Evolutionary conservation across 2,113 vertebrate genomes (phyloP).

Genomic region (Rhegmatorhina hoffmannsi): DNA sequence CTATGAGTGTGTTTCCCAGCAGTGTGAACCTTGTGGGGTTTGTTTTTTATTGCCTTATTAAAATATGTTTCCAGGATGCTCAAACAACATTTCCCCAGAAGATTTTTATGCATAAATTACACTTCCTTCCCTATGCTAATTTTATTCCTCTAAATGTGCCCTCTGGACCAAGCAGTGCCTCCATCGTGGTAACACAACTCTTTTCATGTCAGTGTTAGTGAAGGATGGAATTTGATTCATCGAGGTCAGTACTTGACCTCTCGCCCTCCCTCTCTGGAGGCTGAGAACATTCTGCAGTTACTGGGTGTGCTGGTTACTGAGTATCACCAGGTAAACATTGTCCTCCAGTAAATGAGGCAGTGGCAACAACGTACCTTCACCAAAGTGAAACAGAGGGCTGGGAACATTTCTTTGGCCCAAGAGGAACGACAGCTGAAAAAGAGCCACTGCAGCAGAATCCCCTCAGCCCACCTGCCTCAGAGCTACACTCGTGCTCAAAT

Average conservation of each 20-base stretch:
- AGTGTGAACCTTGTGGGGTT: not conserved
- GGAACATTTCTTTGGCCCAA: not conserved
- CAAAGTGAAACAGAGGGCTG: not conserved
- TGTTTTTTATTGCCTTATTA: not conserved
- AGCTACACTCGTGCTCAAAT: not conserved
- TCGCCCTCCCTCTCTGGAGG: not conserved
- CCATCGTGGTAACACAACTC: not conserved
- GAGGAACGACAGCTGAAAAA: not conserved
- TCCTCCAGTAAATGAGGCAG: not conserved
- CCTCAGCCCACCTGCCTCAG: not conserved
- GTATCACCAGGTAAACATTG: not conserved
- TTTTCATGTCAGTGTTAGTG: not conserved
- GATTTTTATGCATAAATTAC: not conserved
- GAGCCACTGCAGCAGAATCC: not conserved
- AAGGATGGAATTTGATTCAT: not conserved
- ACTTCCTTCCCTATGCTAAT: not conserved
- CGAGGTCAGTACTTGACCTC: not conserved
- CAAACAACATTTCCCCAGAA: not conserved
- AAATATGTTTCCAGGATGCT: not conserved
- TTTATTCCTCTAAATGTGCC: not conserved
- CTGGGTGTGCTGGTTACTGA: not conserved
- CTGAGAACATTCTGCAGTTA: not conserved
- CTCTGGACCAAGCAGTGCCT: not conserved
- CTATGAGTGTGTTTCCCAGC: not conserved
- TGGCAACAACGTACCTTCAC: not conserved